Percentiles rank a stretch among this genome's conserved stretches.
These are phyloP conservation scores for Sycophila texana DNA, from an alignment of 2,888 invertebrate species.

Conservation along the genomic window DNA sequence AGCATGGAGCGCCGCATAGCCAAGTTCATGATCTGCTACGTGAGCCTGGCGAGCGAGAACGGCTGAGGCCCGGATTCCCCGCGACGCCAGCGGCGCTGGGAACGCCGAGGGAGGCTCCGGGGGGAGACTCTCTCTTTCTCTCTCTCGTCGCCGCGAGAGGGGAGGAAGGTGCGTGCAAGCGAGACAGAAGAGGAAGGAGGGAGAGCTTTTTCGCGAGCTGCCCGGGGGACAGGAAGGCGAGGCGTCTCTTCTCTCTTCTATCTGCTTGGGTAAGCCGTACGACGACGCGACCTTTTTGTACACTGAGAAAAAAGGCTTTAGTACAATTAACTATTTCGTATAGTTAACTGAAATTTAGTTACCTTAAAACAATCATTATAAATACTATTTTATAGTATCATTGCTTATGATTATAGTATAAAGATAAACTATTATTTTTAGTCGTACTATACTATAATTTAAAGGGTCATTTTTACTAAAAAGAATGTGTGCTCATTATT, in stretches of 20 bases:
- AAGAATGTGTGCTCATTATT: too few species aligned
- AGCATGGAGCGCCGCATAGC: constrained; percentile 61
- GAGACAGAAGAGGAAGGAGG: constrained; percentile 19
- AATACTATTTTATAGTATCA: too few species aligned
- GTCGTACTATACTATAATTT: too few species aligned
- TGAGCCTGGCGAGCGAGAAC: constrained; percentile 66
- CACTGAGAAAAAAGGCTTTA: too few species aligned
- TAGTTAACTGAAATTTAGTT: too few species aligned
- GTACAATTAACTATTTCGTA: too few species aligned
- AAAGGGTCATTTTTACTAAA: too few species aligned
- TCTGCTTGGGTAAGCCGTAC: constrained; percentile 25
- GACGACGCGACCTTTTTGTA: not conserved
- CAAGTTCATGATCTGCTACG: constrained; percentile 52
- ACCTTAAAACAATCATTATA: too few species aligned
- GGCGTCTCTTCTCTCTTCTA: not conserved
- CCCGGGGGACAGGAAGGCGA: constrained; percentile 25
- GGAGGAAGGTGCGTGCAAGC: not conserved
- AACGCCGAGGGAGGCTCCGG: not conserved
- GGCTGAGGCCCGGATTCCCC: constrained; percentile 58
- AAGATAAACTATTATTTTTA: too few species aligned
- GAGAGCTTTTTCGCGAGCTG: constrained; percentile 30
- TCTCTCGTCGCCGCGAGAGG: too few species aligned
- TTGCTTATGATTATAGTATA: too few species aligned
- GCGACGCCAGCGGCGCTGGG: not conserved
- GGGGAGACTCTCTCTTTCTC: too few species aligned